Percentiles rank a stretch among this genome's conserved stretches.
Conservation (phyloP, 2,113 vertebrate genomes). For the Theristicus caerulescens region DNA sequence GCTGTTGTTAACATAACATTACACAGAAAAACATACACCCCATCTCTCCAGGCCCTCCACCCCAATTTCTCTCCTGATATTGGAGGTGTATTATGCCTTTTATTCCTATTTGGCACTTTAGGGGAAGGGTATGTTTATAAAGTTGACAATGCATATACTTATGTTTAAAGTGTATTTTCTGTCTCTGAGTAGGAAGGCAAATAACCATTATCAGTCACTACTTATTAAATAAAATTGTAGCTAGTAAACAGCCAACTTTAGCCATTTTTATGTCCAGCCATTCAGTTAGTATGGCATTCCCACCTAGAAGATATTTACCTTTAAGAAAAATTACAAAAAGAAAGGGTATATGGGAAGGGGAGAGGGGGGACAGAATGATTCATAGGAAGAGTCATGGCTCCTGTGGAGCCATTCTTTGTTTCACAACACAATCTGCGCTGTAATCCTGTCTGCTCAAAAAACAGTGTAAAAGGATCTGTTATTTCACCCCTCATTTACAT, state of each 20-base stretch:
- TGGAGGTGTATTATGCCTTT: background rate
- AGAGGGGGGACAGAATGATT: background rate
- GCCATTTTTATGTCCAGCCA: background rate
- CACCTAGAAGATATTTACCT: background rate
- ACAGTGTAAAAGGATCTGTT: conserved; percentile 3
- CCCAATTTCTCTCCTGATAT: background rate
- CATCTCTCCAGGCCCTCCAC: background rate
- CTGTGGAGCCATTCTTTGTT: conserved; percentile 40
- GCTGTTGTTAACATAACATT: background rate
- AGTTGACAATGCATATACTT: conserved; percentile 5
- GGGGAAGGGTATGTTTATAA: background rate
- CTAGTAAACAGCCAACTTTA: conserved; percentile 13
- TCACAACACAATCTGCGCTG: background rate
- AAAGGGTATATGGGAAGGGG: background rate
- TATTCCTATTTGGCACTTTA: background rate
- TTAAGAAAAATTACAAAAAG: conserved; percentile 20
- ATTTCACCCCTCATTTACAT: conserved; percentile 26
- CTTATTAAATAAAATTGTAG: conserved; percentile 54
- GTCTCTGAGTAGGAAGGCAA: background rate
- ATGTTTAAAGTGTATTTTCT: conserved; percentile 41
- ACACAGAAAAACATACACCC: background rate
- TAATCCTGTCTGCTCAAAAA: conserved; percentile 42
- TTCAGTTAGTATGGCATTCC: background rate
- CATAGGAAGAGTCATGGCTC: conserved; percentile 22
- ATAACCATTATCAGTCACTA: conserved; percentile 21